Evolutionary conservation across 2,888 invertebrate species (phyloP).

Genomic region (Drosophila subquinaria): DNA sequence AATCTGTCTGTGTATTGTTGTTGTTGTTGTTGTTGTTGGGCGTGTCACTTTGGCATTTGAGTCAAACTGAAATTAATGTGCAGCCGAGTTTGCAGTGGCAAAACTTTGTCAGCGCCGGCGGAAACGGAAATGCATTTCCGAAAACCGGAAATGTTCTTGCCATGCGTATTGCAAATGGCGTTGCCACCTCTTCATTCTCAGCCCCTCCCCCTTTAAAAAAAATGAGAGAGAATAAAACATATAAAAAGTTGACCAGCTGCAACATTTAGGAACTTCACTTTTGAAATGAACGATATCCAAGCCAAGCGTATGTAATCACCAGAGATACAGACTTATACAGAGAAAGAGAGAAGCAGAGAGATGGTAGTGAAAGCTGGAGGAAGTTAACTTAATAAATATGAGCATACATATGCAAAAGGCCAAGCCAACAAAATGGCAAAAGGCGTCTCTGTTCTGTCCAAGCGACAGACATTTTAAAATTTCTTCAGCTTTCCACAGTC

Average conservation of each 20-base stretch:
- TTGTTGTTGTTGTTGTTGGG: constrained; percentile 20
- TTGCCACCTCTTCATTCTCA: constrained; percentile 5
- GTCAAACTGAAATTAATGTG: constrained; percentile 71
- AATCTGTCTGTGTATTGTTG: neutral
- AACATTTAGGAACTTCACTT: constrained; percentile 35
- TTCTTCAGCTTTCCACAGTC: constrained; percentile 19
- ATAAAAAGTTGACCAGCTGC: constrained; percentile 25
- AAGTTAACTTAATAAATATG: constrained; percentile 44
- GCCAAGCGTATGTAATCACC: neutral
- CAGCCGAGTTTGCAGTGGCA: constrained; percentile 42
- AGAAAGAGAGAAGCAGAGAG: neutral
- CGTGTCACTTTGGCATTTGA: constrained; percentile 45
- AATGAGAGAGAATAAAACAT: neutral
- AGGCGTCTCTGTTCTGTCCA: neutral
- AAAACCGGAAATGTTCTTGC: constrained; percentile 77
- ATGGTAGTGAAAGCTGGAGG: neutral
- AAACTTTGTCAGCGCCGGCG: constrained; percentile 57
- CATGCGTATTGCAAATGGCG: constrained; percentile 71
- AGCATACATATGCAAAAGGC: constrained; percentile 17
- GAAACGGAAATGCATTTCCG: constrained; percentile 80
- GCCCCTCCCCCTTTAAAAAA: neutral
- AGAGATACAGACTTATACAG: constrained; percentile 6
- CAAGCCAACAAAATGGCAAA: constrained; percentile 21
- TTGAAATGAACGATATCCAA: constrained; percentile 5
- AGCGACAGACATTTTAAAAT: constrained; percentile 21